A percentile compares a stretch with the other conserved stretches of the same genome.
phyloP scores from a whole-genome alignment of 2,797 vertebrate genomes.

The Premnoplex brunnescens region DNA sequence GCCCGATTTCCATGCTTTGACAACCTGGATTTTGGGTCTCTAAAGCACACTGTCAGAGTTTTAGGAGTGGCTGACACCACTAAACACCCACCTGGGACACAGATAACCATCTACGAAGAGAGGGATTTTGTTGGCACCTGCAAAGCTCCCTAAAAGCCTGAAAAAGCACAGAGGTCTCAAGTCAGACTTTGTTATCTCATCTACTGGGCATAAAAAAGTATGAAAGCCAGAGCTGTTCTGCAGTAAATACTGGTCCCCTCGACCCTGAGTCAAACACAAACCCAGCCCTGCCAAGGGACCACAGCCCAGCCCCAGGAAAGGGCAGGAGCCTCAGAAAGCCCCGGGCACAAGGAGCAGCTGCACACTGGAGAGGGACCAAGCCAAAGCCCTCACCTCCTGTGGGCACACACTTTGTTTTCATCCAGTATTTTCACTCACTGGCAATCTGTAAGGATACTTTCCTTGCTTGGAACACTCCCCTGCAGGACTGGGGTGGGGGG shows the following conservation, averaged over 20 bases:
- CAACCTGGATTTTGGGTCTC: background rate
- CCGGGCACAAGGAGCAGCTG: background rate
- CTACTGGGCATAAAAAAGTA: background rate
- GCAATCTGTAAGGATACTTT: background rate
- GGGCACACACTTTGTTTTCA: too few species aligned
- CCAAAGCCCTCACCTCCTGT: rapidly evolving
- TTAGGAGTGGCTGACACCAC: background rate
- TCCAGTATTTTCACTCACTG: background rate
- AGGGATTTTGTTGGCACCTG: background rate
- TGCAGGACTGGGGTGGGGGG: background rate
- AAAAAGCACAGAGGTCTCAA: background rate
- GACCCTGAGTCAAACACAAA: background rate
- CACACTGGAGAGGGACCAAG: background rate
- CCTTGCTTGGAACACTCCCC: background rate
- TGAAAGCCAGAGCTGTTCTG: background rate
- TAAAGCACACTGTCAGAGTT: background rate
- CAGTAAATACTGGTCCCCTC: background rate
- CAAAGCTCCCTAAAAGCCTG: background rate
- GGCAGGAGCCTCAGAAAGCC: background rate
- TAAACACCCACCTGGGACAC: background rate
- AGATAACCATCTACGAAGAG: background rate
- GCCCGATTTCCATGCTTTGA: background rate
- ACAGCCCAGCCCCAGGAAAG: background rate
- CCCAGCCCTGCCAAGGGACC: background rate
- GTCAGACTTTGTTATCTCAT: background rate